Conservation (phyloP, 2,113 vertebrate species). For the Rhinoptilus africanus region DNA sequence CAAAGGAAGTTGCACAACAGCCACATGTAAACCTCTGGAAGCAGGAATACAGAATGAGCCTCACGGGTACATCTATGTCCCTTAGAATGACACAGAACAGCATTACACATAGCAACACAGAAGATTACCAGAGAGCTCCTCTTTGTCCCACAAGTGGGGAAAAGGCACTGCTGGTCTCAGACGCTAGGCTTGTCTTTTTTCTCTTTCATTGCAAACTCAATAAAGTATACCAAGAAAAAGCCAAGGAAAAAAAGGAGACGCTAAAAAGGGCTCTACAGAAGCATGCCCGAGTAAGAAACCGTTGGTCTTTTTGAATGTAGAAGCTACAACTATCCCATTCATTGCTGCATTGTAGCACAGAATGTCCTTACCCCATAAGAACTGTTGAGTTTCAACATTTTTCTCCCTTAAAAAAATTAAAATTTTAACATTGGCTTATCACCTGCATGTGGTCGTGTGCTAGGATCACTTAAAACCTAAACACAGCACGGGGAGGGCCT, state of each 20-base stretch:
- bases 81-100: not conserved
- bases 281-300: not conserved
- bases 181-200: not conserved
- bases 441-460: fast-evolving
- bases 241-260: not conserved
- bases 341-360: not conserved
- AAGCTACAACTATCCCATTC: not conserved
- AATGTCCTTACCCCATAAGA: not conserved
- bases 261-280: not conserved
- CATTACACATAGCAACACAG: fast-evolving
- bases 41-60: not conserved
- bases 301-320: too few species aligned
- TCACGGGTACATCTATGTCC: fast-evolving
- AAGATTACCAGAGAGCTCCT: not conserved
- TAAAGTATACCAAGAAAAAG: not conserved
- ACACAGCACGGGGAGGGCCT: too few species aligned
- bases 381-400: not conserved
- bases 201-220: not conserved
- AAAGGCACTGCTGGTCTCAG: not conserved
- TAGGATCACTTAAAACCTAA: not conserved
- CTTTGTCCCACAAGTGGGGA: fast-evolving
- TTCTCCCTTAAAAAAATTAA: not conserved
- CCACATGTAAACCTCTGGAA: not conserved
- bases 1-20: not conserved
- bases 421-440: not conserved